phyloP scores from a whole-genome alignment of 2,797 vertebrate species.

The Cynopterus sphinx region DNA sequence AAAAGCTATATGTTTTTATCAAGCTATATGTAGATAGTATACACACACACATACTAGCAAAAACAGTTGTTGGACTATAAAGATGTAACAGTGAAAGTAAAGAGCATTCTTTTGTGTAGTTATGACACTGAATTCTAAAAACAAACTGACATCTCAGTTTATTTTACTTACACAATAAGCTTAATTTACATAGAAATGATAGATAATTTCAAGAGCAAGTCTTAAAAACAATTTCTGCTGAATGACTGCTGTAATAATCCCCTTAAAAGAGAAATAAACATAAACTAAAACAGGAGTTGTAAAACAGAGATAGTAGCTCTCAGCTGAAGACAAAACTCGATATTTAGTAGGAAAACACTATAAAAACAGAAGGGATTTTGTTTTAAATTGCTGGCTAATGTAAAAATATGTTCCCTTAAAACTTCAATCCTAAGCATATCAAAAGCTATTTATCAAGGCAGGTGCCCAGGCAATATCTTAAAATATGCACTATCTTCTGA shows the following conservation, averaged over 20 bases:
- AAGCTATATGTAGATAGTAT: background rate
- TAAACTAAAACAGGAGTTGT: slow-evolving; percentile 61
- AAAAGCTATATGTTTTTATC: slow-evolving; percentile 29
- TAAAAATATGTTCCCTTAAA: slow-evolving; percentile 40
- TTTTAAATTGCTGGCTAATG: slow-evolving; percentile 3
- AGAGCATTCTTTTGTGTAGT: slow-evolving; percentile 48
- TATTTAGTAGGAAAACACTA: slow-evolving; percentile 39
- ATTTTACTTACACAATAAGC: slow-evolving; percentile 72
- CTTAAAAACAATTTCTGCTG: slow-evolving; percentile 66
- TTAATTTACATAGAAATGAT: slow-evolving; percentile 76
- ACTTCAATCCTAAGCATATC: background rate
- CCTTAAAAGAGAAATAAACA: slow-evolving; percentile 68
- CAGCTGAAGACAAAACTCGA: slow-evolving; percentile 23
- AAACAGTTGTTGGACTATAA: slow-evolving; percentile 57
- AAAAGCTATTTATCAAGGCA: background rate
- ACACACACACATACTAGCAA: background rate
- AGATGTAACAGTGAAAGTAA: slow-evolving; percentile 49
- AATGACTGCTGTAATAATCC: slow-evolving; percentile 66
- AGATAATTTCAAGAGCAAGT: slow-evolving; percentile 62
- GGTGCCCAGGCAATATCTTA: background rate
- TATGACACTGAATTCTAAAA: slow-evolving; percentile 60
- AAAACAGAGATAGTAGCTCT: slow-evolving; percentile 54
- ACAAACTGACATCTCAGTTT: slow-evolving; percentile 64
- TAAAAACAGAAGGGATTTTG: background rate
- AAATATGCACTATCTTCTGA: background rate